Evolutionary conservation across 2,113 vertebrate genomes (phyloP).

Genomic region (Silurus glanis): DNA sequence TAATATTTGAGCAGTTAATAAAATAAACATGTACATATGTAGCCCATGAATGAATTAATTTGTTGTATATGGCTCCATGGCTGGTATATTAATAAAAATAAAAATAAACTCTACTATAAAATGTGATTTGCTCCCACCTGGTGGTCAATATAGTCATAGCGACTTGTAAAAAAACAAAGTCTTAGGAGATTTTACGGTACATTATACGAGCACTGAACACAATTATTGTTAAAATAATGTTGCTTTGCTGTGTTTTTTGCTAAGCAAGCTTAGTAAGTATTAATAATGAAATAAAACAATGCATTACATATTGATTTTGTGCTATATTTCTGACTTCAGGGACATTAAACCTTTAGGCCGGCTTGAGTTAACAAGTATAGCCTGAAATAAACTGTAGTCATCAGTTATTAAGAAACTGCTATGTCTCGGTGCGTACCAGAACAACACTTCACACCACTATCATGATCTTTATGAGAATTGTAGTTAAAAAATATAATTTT

Average conservation of each 20-base stretch:
- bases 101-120: not conserved
- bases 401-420: not conserved
- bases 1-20: not conserved
- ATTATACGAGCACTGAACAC: not conserved
- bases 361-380: not conserved
- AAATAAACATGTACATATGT: not conserved
- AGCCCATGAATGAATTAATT: not conserved
- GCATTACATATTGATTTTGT: not conserved
- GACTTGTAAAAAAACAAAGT: not conserved
- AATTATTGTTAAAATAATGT: not conserved
- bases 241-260: not conserved
- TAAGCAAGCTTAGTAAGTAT: not conserved
- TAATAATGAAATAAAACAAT: not conserved
- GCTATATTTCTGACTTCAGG: not conserved
- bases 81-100: too few species aligned
- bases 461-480: not conserved
- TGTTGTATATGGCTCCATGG: not conserved
- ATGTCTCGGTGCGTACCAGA: not conserved
- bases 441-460: not conserved
- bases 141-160: constrained; percentile 33
- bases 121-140: constrained; percentile 58
- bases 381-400: not conserved
- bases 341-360: not conserved
- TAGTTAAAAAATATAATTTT: too few species aligned
- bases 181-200: not conserved